Evolutionary conservation across 53 echinoderm and acorn worm species (phyloP), one percentile per base, ranked within the genome.

Genomic region (Luidia sarsii): DNA sequence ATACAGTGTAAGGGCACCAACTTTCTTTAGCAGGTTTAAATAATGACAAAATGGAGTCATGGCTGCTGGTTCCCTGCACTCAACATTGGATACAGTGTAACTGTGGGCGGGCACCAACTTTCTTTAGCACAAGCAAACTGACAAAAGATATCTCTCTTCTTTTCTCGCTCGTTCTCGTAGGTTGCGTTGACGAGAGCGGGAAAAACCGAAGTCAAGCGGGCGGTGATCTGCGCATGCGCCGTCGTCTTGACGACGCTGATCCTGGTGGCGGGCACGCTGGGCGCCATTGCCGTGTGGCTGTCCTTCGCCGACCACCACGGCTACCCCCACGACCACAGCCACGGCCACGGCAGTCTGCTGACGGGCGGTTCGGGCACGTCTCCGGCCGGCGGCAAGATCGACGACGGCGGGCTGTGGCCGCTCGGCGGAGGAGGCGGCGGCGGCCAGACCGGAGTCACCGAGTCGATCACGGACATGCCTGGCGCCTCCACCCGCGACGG

Each of bases 201-300:
- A 45, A 68, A 31, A 48, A 83, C 83, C 25, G 83, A 67, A 39
- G 28, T 73, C 59, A 75, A 39, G 64, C 63, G 67, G 55, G 86
- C 66, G 63, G 64, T 13, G 45, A 86, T 63, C 21, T 75, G 86
- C 64, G 86, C 65, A 67, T 86, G 64, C 56, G 52, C 67, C 53
- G 79, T 48, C 46, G 48, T 79, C 66, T 3, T 35, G 59, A 86
- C 61, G 38, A 77, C 77, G 45, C 61, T 61, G 27, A 77, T 77
- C 62, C 62, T 77, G 3, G 77, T 77, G 5, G 77, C 48, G n/a
- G 77, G 77, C 28, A 61, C 61, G 2, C 33, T 77, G 61, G 77
- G 77, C 16, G 62, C 77, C 35, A 60, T 77, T 28, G 25, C 67
- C 27, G 14, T 67, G 9, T 11, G 6, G 77, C 61, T 77, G 46